Percentiles rank a stretch among this genome's conserved stretches.
Evolutionary conservation across 2,888 invertebrate species (phyloP).

Genomic region (Liodrosophila aerea): DNA sequence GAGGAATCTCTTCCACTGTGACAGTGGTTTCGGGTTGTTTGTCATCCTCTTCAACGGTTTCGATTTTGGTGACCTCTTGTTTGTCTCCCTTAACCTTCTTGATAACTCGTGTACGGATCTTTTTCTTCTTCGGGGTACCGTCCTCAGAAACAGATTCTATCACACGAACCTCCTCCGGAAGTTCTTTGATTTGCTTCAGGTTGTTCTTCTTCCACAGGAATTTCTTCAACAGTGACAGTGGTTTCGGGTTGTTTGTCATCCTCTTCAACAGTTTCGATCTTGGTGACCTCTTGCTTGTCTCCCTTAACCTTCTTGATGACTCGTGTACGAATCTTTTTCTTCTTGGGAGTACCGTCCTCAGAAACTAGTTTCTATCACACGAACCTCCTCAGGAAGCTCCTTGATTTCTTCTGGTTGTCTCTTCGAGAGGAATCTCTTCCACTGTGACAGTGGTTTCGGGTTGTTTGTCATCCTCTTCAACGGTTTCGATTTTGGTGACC

Average conservation of each 20-base stretch:
- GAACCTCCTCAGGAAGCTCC: conserved; percentile 34
- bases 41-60: conserved; percentile 36
- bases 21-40: conserved; percentile 28
- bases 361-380: conserved; percentile 28
- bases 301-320: conserved; percentile 34
- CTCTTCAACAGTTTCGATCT: conserved; percentile 37
- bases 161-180: conserved; percentile 31
- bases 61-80: conserved; percentile 38
- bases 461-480: conserved; percentile 34
- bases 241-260: conserved; percentile 32
- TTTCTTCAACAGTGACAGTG: conserved; percentile 29
- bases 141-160: conserved; percentile 21
- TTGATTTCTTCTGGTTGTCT: conserved; percentile 22
- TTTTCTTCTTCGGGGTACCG: conserved; percentile 31
- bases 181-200: conserved; percentile 18
- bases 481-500: conserved; percentile 39
- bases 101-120: conserved; percentile 29
- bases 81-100: conserved; percentile 39
- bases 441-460: conserved; percentile 35
- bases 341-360: conserved; percentile 32
- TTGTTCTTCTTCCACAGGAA: conserved; percentile 9
- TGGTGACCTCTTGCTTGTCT: conserved; percentile 34
- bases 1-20: conserved; percentile 17
- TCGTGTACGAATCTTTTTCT: conserved; percentile 39
- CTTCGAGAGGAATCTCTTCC: conserved; percentile 20